Evolutionary conservation across 2,113 vertebrate species (phyloP), one percentile per base, ranked within the genome.

Genomic region (Istiophorus platypterus): DNA sequence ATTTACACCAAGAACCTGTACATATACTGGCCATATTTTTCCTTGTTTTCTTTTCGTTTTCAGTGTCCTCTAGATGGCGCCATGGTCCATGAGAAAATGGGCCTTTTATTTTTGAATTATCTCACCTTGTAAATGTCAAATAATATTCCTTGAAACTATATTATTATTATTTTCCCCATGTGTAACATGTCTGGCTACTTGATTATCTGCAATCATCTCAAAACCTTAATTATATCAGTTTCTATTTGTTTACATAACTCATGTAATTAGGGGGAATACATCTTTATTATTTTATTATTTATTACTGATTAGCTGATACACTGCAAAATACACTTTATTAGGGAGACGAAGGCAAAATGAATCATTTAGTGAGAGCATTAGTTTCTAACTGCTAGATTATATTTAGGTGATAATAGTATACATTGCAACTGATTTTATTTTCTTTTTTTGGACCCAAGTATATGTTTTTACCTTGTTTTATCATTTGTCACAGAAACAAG

Each of bases 1-100:
- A 17, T 13, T 27, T 8, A 4, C 18, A 69, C 6, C 2, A 31
- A 18, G 24, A 34, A 47, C 24, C 65, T 41, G 3, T 52, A n/a
- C 5, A 37, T 3, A 18, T 31, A 11, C 66, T 49, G 37, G 5
- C 31, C 13, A 39, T 49, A 13, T 52, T 78, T 20, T 52, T 17
- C 10, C 24, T 49, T n/a, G n/a, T 47, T 29, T 37, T 20, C 22
- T 26, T 66, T 54, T 57, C 18, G 29, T 56, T 61, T 8, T 37
- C 12, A 74, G 31, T 2, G 2, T 82, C 93, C 95, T 84, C 91
- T 93, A 95, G 95, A 95, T 95, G 95, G 92, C 80, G 85, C 90
- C 93, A 85, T 94, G 89, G 90, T 93, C 95, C 94, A 92, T 78
- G 88, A 84, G 93, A 95, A 90, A 59, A 59, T 80, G 26, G 45